Conservation (phyloP, 1,140 invertebrate species). For the Drosophila willistoni region DNA sequence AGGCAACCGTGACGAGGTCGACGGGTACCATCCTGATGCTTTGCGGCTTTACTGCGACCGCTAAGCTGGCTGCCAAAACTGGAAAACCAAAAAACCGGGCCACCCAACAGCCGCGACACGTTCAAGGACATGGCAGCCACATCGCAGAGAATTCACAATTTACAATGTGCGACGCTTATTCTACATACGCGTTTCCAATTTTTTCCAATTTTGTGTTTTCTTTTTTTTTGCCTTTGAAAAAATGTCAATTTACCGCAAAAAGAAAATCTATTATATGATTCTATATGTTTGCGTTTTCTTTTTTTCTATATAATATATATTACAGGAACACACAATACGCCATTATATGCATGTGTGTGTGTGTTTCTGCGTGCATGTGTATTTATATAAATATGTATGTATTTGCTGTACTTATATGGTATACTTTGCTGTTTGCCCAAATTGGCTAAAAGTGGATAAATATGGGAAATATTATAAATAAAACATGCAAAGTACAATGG, state of each 20-base stretch:
- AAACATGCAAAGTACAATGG: slow-evolving; percentile 37
- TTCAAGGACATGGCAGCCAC: slow-evolving; percentile 61
- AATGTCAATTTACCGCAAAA: slow-evolving; percentile 70
- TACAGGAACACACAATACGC: slow-evolving; percentile 32
- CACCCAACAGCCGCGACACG: slow-evolving; percentile 55
- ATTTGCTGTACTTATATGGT: slow-evolving; percentile 6
- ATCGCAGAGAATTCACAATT: slow-evolving; percentile 49
- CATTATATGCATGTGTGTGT: slow-evolving; percentile 9
- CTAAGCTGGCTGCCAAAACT: slow-evolving; percentile 68
- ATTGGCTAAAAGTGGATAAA: slow-evolving; percentile 57
- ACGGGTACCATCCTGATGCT: slow-evolving; percentile 37
- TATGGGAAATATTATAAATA: slow-evolving; percentile 53
- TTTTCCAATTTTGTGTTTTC: slow-evolving; percentile 33
- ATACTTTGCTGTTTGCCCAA: slow-evolving; percentile 50
- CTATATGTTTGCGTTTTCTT: background rate
- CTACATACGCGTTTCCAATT: slow-evolving; percentile 36
- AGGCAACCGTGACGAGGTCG: slow-evolving; percentile 64
- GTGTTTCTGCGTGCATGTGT: background rate
- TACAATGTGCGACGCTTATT: slow-evolving; percentile 71
- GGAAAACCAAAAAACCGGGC: slow-evolving; percentile 23
- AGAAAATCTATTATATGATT: slow-evolving; percentile 34
- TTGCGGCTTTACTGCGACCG: slow-evolving; percentile 61
- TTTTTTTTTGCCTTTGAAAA: slow-evolving; percentile 41
- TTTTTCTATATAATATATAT: slow-evolving; percentile 34
- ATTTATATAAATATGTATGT: background rate